These are phyloP conservation scores for Glossophaga mutica DNA, from an alignment of 2,797 vertebrate genomes.

Conservation along the genomic window DNA sequence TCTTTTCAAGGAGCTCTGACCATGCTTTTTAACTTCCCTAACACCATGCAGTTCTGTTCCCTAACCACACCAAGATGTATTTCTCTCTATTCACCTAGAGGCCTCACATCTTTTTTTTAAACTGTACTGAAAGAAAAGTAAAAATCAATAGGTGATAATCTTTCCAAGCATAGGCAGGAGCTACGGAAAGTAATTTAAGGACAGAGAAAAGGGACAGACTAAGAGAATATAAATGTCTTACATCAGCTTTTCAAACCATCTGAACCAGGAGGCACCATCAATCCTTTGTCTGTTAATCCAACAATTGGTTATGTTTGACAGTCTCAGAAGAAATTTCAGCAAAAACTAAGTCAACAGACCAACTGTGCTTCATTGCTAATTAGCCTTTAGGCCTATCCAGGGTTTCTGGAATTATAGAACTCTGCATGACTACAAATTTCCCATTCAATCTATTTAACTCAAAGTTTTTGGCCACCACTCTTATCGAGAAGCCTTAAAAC, in stretches of 20 bases:
- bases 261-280: conserved; percentile 11
- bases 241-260: conserved; percentile 3
- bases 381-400: conserved; percentile 7
- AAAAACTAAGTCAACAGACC: conserved; percentile 59
- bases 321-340: conserved; percentile 41
- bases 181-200: conserved; percentile 38
- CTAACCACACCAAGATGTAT: background rate
- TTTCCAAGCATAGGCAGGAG: background rate
- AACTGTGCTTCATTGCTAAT: conserved; percentile 20
- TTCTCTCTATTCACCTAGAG: background rate
- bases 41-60: background rate
- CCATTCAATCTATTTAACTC: background rate
- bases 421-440: background rate
- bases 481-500: background rate
- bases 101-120: background rate
- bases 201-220: background rate
- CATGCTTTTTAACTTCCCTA: background rate
- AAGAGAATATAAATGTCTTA: conserved; percentile 26
- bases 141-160: background rate
- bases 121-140: conserved; percentile 5
- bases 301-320: conserved; percentile 51
- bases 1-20: background rate
- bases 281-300: conserved; percentile 53
- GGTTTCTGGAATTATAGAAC: conserved; percentile 8
- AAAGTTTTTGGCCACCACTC: background rate